phyloP scores from a whole-genome alignment of 2,113 vertebrate genomes.

The Microcebus griseorufus region DNA sequence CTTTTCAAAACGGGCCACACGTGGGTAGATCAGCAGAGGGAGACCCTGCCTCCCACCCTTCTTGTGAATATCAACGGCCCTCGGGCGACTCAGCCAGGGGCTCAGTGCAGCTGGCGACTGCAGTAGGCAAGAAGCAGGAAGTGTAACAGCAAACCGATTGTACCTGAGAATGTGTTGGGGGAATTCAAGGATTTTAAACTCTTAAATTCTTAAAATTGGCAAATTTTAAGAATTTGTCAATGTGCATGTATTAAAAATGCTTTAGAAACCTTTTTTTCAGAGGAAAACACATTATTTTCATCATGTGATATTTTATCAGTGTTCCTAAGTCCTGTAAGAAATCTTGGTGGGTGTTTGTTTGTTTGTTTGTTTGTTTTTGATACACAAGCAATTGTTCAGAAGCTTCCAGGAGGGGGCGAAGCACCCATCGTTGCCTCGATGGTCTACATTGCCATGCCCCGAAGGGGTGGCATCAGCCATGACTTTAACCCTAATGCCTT shows the following conservation, averaged over 20 bases:
- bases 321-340: neutral
- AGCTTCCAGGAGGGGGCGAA: neutral
- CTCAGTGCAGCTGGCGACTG: neutral
- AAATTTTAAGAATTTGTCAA: neutral
- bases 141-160: rapidly evolving
- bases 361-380: neutral
- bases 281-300: neutral
- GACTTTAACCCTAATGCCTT: neutral
- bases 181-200: too few relatives aligned
- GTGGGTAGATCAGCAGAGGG: too few relatives aligned
- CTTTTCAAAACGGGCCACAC: neutral
- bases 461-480: too few relatives aligned
- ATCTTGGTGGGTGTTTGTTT: neutral
- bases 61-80: too few relatives aligned
- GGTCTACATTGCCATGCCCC: neutral
- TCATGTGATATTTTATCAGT: neutral
- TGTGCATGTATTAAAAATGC: neutral
- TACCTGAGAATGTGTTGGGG: neutral
- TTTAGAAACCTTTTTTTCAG: neutral
- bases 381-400: neutral
- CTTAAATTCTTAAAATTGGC: too few relatives aligned
- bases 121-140: rapidly evolving
- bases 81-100: neutral
- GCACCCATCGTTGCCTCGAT: rapidly evolving
- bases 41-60: neutral